Percentiles rank a stretch among this genome's conserved stretches.
Conservation (phyloP, 2,797 vertebrate genomes). For the Natrix natrix region DNA sequence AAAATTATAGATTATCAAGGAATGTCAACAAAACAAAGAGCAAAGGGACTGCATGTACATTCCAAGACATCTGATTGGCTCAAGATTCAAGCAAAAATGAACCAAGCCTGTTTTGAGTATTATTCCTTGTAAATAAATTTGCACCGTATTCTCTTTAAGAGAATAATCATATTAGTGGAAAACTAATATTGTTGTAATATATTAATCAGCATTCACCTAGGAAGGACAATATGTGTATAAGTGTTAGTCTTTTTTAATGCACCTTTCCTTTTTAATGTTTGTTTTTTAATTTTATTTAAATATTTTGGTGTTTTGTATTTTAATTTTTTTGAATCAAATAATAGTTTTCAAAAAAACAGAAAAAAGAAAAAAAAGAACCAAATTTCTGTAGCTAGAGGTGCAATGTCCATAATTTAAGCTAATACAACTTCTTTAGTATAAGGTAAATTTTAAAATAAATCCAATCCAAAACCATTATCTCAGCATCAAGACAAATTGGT, state of each 20-base stretch:
- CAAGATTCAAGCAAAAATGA: neutral
- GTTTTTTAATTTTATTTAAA: too few species aligned
- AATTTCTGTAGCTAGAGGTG: neutral
- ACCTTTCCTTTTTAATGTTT: too few species aligned
- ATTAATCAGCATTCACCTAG: too few species aligned
- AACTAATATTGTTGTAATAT: too few species aligned
- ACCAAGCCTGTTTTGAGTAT: neutral
- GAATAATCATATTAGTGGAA: too few species aligned
- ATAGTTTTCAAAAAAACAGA: too few species aligned
- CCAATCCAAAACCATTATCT: conserved; percentile 25
- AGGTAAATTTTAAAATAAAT: conserved; percentile 46
- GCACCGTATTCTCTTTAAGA: too few species aligned
- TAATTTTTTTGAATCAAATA: too few species aligned
- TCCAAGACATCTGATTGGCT: neutral
- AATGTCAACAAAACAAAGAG: neutral
- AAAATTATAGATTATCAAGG: neutral
- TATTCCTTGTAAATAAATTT: neutral
- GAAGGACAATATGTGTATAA: too few species aligned
- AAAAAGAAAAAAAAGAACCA: too few species aligned
- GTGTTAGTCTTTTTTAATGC: too few species aligned
- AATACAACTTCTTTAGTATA: conserved; percentile 31
- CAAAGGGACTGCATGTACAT: neutral
- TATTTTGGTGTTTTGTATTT: too few species aligned
- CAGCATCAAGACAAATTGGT: conserved; percentile 26
- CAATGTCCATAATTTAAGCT: neutral